Conservation (phyloP, 2,797 vertebrate species). For the Thunnus albacares region DNA sequence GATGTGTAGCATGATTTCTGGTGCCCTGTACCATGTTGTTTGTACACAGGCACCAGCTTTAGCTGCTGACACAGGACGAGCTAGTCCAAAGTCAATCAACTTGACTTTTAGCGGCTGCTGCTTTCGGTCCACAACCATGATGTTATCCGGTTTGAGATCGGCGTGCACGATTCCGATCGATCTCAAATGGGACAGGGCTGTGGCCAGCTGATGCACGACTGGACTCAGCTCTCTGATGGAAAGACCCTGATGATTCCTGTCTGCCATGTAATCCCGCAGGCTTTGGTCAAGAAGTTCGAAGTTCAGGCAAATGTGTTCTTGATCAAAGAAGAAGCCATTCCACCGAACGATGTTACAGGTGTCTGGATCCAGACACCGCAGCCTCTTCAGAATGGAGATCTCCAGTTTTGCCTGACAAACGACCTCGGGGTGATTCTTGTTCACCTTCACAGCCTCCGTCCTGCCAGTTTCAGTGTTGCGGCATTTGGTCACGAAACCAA, state of each 20-base stretch:
- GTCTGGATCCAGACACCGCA: neutral
- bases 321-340: no score
- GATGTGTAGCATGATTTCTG: no score
- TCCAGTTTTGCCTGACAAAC: neutral
- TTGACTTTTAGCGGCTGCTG: conserved; percentile 7
- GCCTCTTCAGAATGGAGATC: no score
- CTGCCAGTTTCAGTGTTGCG: neutral
- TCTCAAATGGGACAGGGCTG: neutral
- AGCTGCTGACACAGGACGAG: neutral
- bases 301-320: no score
- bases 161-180: neutral
- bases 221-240: neutral
- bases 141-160: neutral
- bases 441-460: neutral
- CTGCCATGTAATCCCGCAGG: neutral
- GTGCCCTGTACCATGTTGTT: neutral
- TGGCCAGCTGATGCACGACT: neutral
- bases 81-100: neutral
- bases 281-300: neutral
- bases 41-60: neutral
- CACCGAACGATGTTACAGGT: neutral
- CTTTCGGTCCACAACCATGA: neutral
- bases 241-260: neutral
- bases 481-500: neutral
- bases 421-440: neutral